These are phyloP conservation scores for Coptotermes formosanus DNA, from an alignment of 1,140 invertebrate species.

Conservation along the genomic window DNA sequence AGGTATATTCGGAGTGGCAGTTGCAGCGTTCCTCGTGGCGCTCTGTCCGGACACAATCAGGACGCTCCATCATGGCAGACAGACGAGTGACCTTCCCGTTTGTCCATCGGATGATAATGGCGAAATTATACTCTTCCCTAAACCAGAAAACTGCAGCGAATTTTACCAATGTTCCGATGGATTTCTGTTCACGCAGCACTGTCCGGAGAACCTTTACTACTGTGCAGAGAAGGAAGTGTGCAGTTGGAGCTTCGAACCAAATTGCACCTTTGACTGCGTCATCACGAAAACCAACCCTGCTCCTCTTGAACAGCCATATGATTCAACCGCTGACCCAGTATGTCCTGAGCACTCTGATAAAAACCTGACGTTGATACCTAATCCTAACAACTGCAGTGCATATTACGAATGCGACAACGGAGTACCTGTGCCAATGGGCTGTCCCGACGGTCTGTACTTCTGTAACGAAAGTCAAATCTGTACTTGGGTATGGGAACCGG, in stretches of 20 bases:
- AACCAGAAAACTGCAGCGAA: background rate
- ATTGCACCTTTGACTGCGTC: background rate
- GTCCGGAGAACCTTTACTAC: background rate
- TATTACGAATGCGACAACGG: slow-evolving; percentile 23
- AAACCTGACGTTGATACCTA: background rate
- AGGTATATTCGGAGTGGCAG: background rate
- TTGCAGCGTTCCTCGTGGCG: background rate
- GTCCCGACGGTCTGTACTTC: background rate
- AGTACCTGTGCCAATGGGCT: background rate
- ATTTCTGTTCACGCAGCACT: background rate
- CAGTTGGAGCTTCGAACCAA: background rate
- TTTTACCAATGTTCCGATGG: background rate
- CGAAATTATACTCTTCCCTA: background rate
- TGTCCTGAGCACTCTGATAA: background rate
- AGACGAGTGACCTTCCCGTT: background rate
- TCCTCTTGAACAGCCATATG: too few species aligned
- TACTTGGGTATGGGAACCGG: background rate
- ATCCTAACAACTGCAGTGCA: background rate
- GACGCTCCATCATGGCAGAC: background rate
- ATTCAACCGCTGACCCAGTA: too few species aligned
- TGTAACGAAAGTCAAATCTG: background rate
- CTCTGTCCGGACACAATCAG: background rate
- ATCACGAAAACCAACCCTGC: background rate
- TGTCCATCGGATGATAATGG: background rate
- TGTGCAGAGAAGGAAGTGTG: background rate